A percentile compares a stretch with the other conserved stretches of the same genome.
Evolutionary conservation across 2,888 invertebrate genomes (phyloP).

Genomic region (Tiliacea citrago): DNA sequence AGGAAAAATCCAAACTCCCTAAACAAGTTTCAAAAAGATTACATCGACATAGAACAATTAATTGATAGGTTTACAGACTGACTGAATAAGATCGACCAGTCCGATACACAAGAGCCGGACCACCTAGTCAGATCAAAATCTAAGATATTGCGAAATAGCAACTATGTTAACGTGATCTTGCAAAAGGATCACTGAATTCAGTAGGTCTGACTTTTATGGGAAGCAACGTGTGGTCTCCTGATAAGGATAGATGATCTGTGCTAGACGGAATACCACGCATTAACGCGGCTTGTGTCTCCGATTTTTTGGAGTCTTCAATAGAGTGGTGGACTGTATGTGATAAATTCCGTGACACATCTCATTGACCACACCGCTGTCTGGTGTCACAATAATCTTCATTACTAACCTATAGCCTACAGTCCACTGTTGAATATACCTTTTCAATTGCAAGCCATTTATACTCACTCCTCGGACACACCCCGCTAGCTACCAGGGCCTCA

Average conservation of each 20-base stretch:
- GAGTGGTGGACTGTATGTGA: not conserved
- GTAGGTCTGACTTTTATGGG: constrained; percentile 40
- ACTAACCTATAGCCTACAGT: not conserved
- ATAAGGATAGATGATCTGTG: constrained; percentile 19
- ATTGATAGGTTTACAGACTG: constrained; percentile 59
- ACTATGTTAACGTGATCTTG: constrained; percentile 60
- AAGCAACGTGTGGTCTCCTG: constrained; percentile 38
- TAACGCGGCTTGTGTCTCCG: not conserved
- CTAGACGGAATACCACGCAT: not conserved
- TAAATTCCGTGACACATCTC: not conserved
- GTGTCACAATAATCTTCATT: not conserved
- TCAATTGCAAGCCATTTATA: not conserved
- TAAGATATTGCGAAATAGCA: constrained; percentile 59
- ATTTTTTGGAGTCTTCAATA: not conserved
- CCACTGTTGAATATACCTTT: not conserved
- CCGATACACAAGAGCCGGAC: constrained; percentile 59
- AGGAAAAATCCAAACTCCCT: not conserved
- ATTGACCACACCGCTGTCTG: not conserved
- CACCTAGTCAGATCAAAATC: constrained; percentile 63
- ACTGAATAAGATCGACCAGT: constrained; percentile 59
- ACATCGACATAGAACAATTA: constrained; percentile 60
- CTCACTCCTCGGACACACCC: too few relatives aligned
- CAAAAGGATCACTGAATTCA: constrained; percentile 51
- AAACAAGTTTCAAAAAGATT: constrained; percentile 42
- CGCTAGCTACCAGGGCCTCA: too few relatives aligned